Evolutionary conservation across 2,113 vertebrate genomes (phyloP), one percentile per base, ranked within the genome.

Genomic region (Brachionichthys hirsutus): DNA sequence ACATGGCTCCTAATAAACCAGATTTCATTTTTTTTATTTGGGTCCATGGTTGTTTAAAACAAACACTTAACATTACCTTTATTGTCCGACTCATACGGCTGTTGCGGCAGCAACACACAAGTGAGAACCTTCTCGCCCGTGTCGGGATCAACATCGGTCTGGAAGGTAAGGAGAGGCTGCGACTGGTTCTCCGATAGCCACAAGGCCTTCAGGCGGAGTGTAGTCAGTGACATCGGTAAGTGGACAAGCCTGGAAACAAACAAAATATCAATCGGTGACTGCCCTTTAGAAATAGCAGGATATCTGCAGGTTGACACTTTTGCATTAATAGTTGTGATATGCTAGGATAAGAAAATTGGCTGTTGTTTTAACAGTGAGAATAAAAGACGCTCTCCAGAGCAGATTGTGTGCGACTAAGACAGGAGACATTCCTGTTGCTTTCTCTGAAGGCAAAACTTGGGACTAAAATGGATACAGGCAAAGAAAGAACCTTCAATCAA

Each of bases 141-240:
- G 76, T 92, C 88, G 2, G 85, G 88, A 76, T 98, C 95, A 59
- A 91, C 83, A 22, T 99, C 97, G 0, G 94, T 95, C 91, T 99
- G 97, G 82, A 98, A 99, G 0, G 94, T 96, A 77, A 99, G 95
- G 72, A 99, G 90, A 12, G 97, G 96, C 81, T 98, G 95, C 3
- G 97, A 96, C 92, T 99, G 97, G 92, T 99, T 99, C 88, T 98
- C 97, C 4, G 97, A 98, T 78, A 99, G 81, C 97, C 97, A 99
- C 58, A 99, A 88, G 48, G 97, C 97, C 82, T 98, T 99, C 68
- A 99, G 89, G 24, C 91, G 94, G 75, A 99, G 91, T 1, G 91
- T 81, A 12, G 93, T 98, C 83, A 99, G 87, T 0, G 96, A 95
- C 55, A 98, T 66, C 1, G 97, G 97, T 73, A 99, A 89, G 88